Evolutionary conservation across 2,797 vertebrate genomes (phyloP), one percentile per base, ranked within the genome.

Genomic region (Thaleichthys pacificus): DNA sequence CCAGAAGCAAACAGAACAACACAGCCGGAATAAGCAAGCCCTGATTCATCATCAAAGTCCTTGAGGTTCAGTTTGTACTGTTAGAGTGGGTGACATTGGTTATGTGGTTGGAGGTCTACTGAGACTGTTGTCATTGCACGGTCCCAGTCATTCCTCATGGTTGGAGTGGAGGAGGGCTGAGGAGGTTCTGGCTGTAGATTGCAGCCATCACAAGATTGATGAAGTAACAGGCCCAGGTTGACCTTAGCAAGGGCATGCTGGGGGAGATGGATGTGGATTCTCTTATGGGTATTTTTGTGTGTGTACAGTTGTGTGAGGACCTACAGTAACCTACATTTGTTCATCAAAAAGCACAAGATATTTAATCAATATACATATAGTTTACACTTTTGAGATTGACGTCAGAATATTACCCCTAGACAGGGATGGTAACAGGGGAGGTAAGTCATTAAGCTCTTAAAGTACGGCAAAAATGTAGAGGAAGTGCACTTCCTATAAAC

Each of bases 171-270:
- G 15, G 12, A 8, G 51, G 19, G 51, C 51, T 56, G 51, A 56
- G 51, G 51, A 56, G 51, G 51, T 5, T n/a, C 51, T n/a, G 51
- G 17, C 15, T 17, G 4, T 17, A 9, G 17, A 56, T n/a, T 3
- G 19, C 51, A 17, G 51, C 51, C 51, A 56, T 56, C 7, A 58
- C 28, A 7, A 69, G 67, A 68, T 19, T n/a, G 67, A n/a, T 56
- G 30, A 69, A 56, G 19, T 6, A 56, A 56, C 15, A 19, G 51
- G 19, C 15, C 15, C 15, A 56, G 51, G 51, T n/a, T 56, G 51
- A 56, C 51, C 51, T 56, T 19, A 56, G 19, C 51, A n/a, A 56
- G 51, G 51, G 30, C 14, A n/a, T 2, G 6, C 17, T 12, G 17
- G 5, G 17, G 24, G 26, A 64, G 26, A 35, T 21, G 9, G 60